Evolutionary conservation across 2,113 vertebrate species (phyloP).

Genomic region (Hydrochoerus hydrochaeris): DNA sequence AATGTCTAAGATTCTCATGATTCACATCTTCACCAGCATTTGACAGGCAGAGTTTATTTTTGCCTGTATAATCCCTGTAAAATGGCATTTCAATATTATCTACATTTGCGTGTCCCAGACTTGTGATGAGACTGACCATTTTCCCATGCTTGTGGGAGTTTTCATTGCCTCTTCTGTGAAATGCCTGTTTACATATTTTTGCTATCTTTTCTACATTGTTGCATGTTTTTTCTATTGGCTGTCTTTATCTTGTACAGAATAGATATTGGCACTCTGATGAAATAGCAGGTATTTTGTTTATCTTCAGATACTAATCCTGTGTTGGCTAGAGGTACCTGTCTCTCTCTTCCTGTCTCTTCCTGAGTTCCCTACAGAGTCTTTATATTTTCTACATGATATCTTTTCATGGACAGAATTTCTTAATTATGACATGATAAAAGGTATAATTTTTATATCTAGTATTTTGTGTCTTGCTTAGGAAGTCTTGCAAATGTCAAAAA

Average conservation of each 20-base stretch:
- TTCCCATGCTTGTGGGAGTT: background rate
- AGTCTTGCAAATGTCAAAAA: background rate
- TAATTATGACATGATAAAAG: background rate
- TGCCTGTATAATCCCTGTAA: background rate
- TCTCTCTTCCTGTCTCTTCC: background rate
- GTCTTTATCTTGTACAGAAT: background rate
- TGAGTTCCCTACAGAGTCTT: background rate
- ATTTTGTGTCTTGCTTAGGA: conserved; percentile 27
- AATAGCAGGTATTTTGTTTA: background rate
- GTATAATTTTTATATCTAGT: background rate
- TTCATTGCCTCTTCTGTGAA: background rate
- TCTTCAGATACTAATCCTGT: background rate
- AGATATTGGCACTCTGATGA: background rate
- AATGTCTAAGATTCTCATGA: background rate
- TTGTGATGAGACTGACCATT: background rate
- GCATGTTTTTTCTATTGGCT: background rate
- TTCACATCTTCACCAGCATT: background rate
- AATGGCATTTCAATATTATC: background rate
- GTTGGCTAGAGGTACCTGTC: background rate
- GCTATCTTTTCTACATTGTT: too few species aligned
- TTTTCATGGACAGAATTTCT: background rate
- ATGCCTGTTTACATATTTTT: background rate
- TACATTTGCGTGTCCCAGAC: background rate
- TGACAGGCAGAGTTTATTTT: background rate
- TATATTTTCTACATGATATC: background rate